These are phyloP conservation scores for Nasonia giraulti DNA, from an alignment of 1,140 invertebrate species.

Conservation along the genomic window DNA sequence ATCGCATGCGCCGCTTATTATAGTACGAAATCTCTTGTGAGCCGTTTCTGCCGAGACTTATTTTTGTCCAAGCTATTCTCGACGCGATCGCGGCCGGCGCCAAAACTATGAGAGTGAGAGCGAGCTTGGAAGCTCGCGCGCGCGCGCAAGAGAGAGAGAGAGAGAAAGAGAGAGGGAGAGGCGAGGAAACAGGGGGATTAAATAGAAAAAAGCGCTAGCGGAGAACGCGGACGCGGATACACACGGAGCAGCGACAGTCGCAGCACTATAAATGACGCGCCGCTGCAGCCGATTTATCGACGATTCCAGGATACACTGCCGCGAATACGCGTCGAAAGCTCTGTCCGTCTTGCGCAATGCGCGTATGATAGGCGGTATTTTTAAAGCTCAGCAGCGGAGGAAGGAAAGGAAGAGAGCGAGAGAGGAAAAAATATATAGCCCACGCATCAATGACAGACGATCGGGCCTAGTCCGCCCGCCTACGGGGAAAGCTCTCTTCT, in stretches of 20 bases:
- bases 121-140: too few species aligned
- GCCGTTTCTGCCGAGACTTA: constrained; percentile 50
- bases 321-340: not conserved
- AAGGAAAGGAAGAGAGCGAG: not conserved
- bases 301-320: not conserved
- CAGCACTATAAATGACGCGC: constrained; percentile 34
- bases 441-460: constrained; percentile 47
- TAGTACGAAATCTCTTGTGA: constrained; percentile 44
- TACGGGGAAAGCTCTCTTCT: constrained; percentile 52
- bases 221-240: constrained; percentile 56
- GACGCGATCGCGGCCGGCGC: constrained; percentile 47
- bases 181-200: too few species aligned
- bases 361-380: not conserved
- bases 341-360: not conserved
- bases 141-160: too few species aligned
- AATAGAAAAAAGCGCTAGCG: constrained; percentile 50
- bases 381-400: not conserved
- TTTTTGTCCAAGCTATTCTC: constrained; percentile 49
- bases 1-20: constrained; percentile 45
- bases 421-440: constrained; percentile 1
- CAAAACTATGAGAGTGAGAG: constrained; percentile 29
- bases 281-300: constrained; percentile 37
- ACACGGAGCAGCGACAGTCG: too few species aligned
- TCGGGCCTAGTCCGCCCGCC: not conserved
- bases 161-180: too few species aligned